phyloP scores from a whole-genome alignment of 1,140 invertebrate genomes.

The Drosophila sucinea region DNA sequence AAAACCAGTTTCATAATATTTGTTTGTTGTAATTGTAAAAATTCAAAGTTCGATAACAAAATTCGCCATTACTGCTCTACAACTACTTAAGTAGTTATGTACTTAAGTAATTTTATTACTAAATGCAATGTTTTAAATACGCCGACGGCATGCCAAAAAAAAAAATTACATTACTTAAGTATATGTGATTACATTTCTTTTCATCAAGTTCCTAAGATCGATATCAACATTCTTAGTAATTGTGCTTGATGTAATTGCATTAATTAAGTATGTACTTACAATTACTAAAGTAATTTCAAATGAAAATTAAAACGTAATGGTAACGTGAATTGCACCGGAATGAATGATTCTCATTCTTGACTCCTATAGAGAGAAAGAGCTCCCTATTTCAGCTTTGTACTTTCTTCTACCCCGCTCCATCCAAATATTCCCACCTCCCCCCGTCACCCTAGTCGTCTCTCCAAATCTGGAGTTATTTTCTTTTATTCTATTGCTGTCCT shows the following conservation, averaged over 20 bases:
- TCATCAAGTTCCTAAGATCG: constrained; percentile 1
- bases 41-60: background rate
- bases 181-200: background rate
- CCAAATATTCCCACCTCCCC: background rate
- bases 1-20: background rate
- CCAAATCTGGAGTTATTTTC: constrained; percentile 12
- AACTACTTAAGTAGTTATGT: background rate
- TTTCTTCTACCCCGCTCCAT: background rate
- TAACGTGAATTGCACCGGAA: constrained; percentile 1
- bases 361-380: background rate
- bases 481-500: constrained; percentile 37
- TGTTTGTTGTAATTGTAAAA: background rate
- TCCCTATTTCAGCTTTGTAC: background rate
- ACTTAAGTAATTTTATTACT: constrained; percentile 12
- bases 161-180: constrained; percentile 1
- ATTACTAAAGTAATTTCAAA: constrained; percentile 8
- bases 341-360: background rate
- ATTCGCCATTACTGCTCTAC: background rate
- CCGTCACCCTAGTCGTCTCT: background rate
- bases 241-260: constrained; percentile 3
- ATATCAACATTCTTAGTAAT: constrained; percentile 9
- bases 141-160: too few relatives aligned
- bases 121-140: too few relatives aligned
- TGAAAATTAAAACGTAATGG: constrained; percentile 3
- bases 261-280: constrained; percentile 9